Conservation (phyloP, 2,888 invertebrate genomes). For the Clanis bilineata region DNA sequence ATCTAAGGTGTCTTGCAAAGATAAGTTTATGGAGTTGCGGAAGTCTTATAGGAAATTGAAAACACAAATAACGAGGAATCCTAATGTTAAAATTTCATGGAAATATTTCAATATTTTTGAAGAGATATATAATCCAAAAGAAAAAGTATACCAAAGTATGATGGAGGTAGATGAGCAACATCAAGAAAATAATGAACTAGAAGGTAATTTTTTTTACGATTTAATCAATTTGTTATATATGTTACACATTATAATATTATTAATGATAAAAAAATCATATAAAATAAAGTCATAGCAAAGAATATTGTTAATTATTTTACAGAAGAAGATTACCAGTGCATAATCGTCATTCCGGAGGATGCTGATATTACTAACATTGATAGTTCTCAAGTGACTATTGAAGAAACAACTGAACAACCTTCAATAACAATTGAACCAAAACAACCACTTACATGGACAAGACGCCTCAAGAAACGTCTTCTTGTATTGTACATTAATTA, state of each 20-base stretch:
- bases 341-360: slow-evolving; percentile 71
- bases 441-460: slow-evolving; percentile 52
- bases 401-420: slow-evolving; percentile 26
- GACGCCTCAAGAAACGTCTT: slow-evolving; percentile 53
- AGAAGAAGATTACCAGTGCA: slow-evolving; percentile 75
- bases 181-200: slow-evolving; percentile 23
- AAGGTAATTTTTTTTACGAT: slow-evolving; percentile 40
- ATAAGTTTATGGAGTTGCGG: slow-evolving; percentile 64
- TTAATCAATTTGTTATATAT: too few species aligned
- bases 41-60: slow-evolving; percentile 69
- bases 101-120: slow-evolving; percentile 66
- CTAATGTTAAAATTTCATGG: slow-evolving; percentile 68
- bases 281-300: too few species aligned
- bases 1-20: slow-evolving; percentile 47
- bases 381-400: slow-evolving; percentile 47
- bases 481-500: slow-evolving; percentile 61
- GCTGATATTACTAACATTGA: slow-evolving; percentile 50
- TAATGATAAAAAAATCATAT: too few species aligned
- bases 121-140: slow-evolving; percentile 47
- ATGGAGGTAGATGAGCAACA: slow-evolving; percentile 35
- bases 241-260: too few species aligned
- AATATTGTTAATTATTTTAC: slow-evolving; percentile 37
- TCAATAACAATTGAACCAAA: slow-evolving; percentile 22
- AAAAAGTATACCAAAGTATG: slow-evolving; percentile 11
- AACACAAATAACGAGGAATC: slow-evolving; percentile 60